Percentiles rank a stretch among this genome's conserved stretches.
Conservation (phyloP, 2,113 vertebrate species). For the Nasalis larvatus region DNA sequence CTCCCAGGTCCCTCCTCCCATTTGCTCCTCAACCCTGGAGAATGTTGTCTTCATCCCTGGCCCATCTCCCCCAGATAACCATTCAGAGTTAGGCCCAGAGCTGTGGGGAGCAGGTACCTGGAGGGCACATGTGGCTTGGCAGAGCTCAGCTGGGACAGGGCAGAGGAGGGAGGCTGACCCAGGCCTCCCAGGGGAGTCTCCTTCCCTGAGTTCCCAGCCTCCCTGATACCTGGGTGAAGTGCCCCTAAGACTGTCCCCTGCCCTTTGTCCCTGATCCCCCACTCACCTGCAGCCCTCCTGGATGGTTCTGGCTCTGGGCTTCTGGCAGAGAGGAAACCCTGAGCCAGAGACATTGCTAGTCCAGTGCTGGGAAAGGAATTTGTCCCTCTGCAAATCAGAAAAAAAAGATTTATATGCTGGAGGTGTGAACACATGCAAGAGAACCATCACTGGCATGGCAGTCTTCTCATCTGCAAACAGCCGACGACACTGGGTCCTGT, state of each 20-base stretch:
- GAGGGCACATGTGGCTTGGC: too few species aligned
- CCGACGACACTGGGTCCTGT: neutral
- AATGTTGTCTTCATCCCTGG: neutral
- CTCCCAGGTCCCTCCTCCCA: neutral
- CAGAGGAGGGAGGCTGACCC: neutral
- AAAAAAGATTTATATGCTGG: neutral
- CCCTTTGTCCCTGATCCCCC: neutral
- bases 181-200: neutral
- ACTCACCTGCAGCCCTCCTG: neutral
- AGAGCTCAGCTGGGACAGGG: neutral
- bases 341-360: neutral
- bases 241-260: neutral
- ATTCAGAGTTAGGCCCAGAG: neutral
- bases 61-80: too few species aligned
- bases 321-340: neutral
- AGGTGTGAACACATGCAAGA: neutral
- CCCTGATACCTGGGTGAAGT: neutral
- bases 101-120: neutral
- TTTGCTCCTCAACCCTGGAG: too few species aligned
- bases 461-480: neutral
- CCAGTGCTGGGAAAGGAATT: neutral
- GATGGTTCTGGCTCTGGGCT: neutral
- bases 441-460: rapidly evolving
- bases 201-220: neutral
- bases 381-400: neutral